Evolutionary conservation across 2,113 vertebrate species (phyloP), one percentile per base, ranked within the genome.

Genomic region (Menidia beryllina): DNA sequence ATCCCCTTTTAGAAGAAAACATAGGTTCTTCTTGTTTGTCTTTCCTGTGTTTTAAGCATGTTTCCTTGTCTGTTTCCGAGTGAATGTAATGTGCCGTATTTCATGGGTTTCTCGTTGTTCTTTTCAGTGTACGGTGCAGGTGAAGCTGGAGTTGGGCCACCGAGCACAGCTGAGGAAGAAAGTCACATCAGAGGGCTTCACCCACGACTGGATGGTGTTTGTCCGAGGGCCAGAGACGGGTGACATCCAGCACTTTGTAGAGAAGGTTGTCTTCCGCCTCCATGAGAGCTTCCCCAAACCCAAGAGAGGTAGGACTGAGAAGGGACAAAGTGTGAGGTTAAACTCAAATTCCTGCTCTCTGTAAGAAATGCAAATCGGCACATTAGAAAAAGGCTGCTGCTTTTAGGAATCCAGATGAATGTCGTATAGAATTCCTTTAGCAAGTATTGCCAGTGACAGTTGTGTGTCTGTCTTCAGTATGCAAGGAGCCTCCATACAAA

Each of bases 181-280:
- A 83, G 96, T 95, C 36, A 99, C 98, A 25, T 95, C 97, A 0
- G 98, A 99, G 50, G 98, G 98, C 11, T 99, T 99, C 86, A 99
- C 98, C 58, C 98, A 99, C 2, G 98, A 99, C 93, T 99, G 98
- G 98, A 98, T 98, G 97, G 98, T 99, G 86, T 99, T 98, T 26
- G 98, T 99, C 38, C 95, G 98, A 0, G 97, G 97, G 55, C 98
- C 98, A 0, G 98, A 99, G 90, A 96, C 96, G 23, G 97, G 95
- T 5, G 96, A 98, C 87, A 99, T 99, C 87, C 97, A 99, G 94
- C 98, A 99, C 89, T 99, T 99, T 77, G 97, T 99, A 92, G 98
- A 99, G 72, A 97, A 91, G 85, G 98, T 99, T 36, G 96, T 99
- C 88, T 99, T 99, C 91, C 92, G 97, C 66, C 94, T 99, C 57